Conservation (phyloP, 2,888 invertebrate genomes). For the Odontothrips loti region DNA sequence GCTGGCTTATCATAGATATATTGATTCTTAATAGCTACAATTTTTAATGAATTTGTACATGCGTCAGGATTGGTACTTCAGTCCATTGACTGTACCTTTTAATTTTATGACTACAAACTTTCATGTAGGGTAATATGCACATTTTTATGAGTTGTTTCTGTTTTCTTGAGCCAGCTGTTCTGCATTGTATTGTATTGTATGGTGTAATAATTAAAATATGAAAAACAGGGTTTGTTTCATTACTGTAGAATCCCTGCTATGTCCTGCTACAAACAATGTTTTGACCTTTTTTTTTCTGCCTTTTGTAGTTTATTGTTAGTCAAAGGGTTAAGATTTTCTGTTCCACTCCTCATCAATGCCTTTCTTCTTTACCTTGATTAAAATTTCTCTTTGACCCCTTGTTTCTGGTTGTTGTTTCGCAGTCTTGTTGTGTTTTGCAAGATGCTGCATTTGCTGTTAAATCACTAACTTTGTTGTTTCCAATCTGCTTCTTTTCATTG, state of each 20-base stretch:
- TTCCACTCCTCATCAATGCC: not conserved
- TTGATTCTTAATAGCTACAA: not conserved
- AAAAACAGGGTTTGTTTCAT: conserved; percentile 26
- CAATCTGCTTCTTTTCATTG: not conserved
- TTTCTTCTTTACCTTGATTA: too few relatives aligned
- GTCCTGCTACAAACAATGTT: conserved; percentile 6
- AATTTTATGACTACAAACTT: conserved; percentile 21
- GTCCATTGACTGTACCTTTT: not conserved
- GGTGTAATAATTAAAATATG: conserved; percentile 12
- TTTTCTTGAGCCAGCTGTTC: not conserved
- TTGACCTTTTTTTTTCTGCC: not conserved
- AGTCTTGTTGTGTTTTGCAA: not conserved
- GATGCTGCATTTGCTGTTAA: not conserved
- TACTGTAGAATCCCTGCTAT: conserved; percentile 22
- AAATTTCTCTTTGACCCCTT: too few relatives aligned
- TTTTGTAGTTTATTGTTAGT: not conserved
- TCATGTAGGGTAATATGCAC: not conserved
- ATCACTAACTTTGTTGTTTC: not conserved
- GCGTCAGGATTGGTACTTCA: not conserved
- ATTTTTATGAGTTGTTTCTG: conserved; percentile 1
- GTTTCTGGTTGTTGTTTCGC: not conserved
- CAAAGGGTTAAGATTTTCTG: not conserved
- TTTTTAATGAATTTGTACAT: conserved; percentile 11
- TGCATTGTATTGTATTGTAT: conserved; percentile 20
- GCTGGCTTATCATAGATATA: not conserved